These are phyloP conservation scores for Polietes domitor DNA, from an alignment of 2,888 invertebrate species.

Conservation along the genomic window DNA sequence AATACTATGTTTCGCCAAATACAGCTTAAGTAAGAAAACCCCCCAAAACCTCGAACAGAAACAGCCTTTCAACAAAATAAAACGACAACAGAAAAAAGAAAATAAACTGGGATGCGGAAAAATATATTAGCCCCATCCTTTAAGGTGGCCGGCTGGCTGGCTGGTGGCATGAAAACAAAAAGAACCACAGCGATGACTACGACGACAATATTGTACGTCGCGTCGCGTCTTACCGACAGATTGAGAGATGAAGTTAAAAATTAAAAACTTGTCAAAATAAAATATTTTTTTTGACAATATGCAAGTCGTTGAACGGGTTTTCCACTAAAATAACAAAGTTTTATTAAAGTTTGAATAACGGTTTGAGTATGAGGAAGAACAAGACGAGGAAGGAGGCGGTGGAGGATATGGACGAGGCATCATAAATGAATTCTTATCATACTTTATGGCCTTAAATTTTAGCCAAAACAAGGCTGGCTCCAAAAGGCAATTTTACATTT, in stretches of 20 bases:
- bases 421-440: slow-evolving; percentile 16
- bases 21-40: slow-evolving; percentile 46
- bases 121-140: slow-evolving; percentile 47
- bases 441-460: background rate
- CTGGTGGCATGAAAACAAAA: background rate
- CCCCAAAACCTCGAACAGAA: slow-evolving; percentile 2
- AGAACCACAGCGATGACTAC: background rate
- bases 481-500: too few species aligned
- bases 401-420: background rate
- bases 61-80: too few species aligned
- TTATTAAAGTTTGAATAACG: background rate
- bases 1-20: slow-evolving; percentile 57
- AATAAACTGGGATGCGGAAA: slow-evolving; percentile 17
- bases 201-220: background rate
- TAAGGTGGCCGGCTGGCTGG: background rate
- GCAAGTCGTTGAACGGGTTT: background rate
- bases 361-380: background rate
- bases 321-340: background rate
- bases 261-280: slow-evolving; percentile 57
- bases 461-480: background rate
- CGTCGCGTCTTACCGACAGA: background rate
- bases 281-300: slow-evolving; percentile 49
- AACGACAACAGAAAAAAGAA: too few species aligned
- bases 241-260: slow-evolving; percentile 51
- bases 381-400: background rate